phyloP scores from a whole-genome alignment of 2,113 vertebrate species.

The Pantherophis guttatus region DNA sequence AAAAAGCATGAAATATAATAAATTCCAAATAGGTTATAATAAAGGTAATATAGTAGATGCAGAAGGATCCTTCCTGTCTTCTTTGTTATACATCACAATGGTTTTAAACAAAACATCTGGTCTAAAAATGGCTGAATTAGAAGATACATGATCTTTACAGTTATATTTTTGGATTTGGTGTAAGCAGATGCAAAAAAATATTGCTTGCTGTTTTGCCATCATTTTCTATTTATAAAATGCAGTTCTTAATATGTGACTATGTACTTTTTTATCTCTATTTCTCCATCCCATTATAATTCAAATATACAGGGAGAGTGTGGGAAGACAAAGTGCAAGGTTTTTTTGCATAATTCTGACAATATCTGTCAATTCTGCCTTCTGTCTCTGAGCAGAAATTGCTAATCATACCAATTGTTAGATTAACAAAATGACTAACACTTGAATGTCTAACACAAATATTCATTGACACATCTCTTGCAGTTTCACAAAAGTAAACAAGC shows the following conservation, averaged over 20 bases:
- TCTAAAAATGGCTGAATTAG: background rate
- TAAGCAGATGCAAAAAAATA: slow-evolving; percentile 15
- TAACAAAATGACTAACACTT: background rate
- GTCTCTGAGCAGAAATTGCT: background rate
- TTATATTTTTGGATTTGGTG: background rate
- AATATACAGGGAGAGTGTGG: slow-evolving; percentile 4
- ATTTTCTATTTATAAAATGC: slow-evolving; percentile 8
- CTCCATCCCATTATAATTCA: background rate
- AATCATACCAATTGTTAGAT: background rate
- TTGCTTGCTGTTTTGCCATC: background rate
- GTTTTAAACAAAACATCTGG: background rate
- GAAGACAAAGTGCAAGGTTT: slow-evolving; percentile 19
- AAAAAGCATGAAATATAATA: background rate
- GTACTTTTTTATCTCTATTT: slow-evolving; percentile 1
- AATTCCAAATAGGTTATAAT: fast-evolving
- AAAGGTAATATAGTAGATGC: background rate
- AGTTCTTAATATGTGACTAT: slow-evolving; percentile 38
- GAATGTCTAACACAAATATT: background rate
- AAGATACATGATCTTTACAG: slow-evolving; percentile 27
- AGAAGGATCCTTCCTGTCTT: background rate
- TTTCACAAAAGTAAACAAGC: background rate
- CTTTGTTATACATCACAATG: background rate
- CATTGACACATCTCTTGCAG: fast-evolving
- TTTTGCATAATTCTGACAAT: background rate
- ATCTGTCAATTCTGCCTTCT: background rate